phyloP scores from a whole-genome alignment of 2,113 vertebrate genomes.

The Nipponia nippon region DNA sequence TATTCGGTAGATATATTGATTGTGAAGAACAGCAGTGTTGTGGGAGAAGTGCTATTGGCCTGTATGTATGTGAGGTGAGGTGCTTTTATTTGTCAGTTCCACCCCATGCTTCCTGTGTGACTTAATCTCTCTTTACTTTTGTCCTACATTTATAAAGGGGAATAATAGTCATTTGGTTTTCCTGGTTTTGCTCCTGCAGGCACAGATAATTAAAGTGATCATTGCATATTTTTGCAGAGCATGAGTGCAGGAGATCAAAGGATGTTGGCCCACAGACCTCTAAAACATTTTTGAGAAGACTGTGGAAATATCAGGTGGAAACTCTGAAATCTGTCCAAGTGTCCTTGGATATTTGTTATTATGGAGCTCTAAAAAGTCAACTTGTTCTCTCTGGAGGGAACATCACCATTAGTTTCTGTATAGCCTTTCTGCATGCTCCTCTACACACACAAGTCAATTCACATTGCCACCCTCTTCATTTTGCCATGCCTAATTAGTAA shows the following conservation, averaged over 20 bases:
- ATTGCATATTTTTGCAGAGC: neutral
- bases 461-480: neutral
- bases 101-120: neutral
- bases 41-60: neutral
- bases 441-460: neutral
- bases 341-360: neutral
- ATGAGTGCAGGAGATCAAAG: neutral
- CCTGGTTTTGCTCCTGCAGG: neutral
- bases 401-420: neutral
- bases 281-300: neutral
- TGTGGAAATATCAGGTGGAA: neutral
- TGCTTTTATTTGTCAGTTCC: neutral
- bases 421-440: neutral
- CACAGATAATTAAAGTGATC: neutral
- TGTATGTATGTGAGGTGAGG: neutral
- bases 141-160: neutral
- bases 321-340: neutral
- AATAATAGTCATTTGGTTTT: neutral
- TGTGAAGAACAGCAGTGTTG: neutral
- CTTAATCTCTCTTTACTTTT: neutral
- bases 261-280: neutral
- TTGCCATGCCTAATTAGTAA: neutral
- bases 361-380: neutral
- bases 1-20: neutral
- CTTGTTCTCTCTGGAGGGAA: neutral